Evolutionary conservation across 2,888 invertebrate genomes (phyloP), one percentile per base, ranked within the genome.

Genomic region (Tetanocera ferruginea): DNA sequence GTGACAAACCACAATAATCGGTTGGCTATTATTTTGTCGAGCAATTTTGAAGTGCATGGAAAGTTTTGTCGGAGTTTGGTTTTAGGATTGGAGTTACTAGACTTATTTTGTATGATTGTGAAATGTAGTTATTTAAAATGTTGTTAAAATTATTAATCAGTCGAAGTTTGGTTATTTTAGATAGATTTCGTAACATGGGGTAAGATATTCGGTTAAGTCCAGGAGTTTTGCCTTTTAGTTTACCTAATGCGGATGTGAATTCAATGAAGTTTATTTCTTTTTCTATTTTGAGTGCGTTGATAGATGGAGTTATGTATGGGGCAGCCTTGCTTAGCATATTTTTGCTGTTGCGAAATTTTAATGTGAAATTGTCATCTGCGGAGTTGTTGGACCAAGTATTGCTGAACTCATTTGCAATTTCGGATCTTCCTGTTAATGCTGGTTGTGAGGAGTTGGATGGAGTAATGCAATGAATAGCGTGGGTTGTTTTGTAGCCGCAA

Each of bases 201-300:
- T 80, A 80, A 4, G 78, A 78, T 28, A 79, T 79, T 67, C 70
- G 76, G 19, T 80, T 75, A 5, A 60, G 25, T n/a, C n/a, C n/a
- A n/a, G n/a, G n/a, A n/a, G n/a, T n/a, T n/a, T n/a, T n/a, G n/a
- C n/a, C n/a, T n/a, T n/a, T n/a, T n/a, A n/a, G n/a, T n/a, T n/a
- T n/a, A n/a, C 2, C 79, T 2, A 73, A 19, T 3, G 72, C 60
- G 6, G 62, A 62, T 1, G 3, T 0, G 6, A 78, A 25, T 52
- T 76, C 69, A 0, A 62, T 31, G 17, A 52, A 23, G n/a, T 5
- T 57, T 0, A 78, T 67, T 9, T 67, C 49, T 25, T 57, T 19
- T 31, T 64, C 64, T 25, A 75, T 62, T 19, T 19, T 17, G 11
- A 19, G 5, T 11, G 64, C 23, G 19, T 49, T 52, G 17, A 37